Percentiles rank a stretch among this genome's conserved stretches.
Evolutionary conservation across 1,140 invertebrate genomes (phyloP).

Genomic region (Brachionus sp.): DNA sequence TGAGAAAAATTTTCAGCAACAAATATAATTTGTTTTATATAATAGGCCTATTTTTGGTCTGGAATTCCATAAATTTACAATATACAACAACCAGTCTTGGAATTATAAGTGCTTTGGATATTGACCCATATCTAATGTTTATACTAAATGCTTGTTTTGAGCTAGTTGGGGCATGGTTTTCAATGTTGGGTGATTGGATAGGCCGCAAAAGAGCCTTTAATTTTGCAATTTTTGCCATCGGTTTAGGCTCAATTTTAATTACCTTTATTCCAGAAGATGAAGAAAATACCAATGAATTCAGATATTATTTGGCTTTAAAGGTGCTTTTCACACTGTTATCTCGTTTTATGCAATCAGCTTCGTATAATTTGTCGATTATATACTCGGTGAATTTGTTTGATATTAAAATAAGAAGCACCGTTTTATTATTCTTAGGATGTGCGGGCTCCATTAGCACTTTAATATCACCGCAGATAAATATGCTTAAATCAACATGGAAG

Average conservation of each 20-base stretch:
- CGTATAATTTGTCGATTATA: constrained; percentile 14
- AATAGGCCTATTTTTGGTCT: neutral
- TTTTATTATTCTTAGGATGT: constrained; percentile 15
- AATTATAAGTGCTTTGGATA: constrained; percentile 24
- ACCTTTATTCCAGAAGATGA: constrained; percentile 11
- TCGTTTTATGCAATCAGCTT: neutral
- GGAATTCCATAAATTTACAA: constrained; percentile 25
- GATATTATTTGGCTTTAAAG: constrained; percentile 1
- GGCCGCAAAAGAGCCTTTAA: constrained; percentile 9
- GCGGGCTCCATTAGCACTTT: neutral
- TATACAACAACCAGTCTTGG: neutral
- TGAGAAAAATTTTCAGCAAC: neutral
- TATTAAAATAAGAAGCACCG: constrained; percentile 33
- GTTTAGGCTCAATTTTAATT: neutral
- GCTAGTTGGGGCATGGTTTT: constrained; percentile 8
- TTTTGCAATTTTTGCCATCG: neutral
- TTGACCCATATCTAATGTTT: constrained; percentile 41
- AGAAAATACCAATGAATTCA: neutral
- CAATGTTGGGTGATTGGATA: neutral
- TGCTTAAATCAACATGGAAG: constrained; percentile 17
- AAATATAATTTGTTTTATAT: neutral
- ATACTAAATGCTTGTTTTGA: constrained; percentile 5
- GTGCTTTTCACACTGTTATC: neutral
- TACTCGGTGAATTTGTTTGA: constrained; percentile 17
- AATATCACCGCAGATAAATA: constrained; percentile 40